Evolutionary conservation across 2,888 invertebrate genomes (phyloP).

Genomic region (Diachrysia chrysitis): DNA sequence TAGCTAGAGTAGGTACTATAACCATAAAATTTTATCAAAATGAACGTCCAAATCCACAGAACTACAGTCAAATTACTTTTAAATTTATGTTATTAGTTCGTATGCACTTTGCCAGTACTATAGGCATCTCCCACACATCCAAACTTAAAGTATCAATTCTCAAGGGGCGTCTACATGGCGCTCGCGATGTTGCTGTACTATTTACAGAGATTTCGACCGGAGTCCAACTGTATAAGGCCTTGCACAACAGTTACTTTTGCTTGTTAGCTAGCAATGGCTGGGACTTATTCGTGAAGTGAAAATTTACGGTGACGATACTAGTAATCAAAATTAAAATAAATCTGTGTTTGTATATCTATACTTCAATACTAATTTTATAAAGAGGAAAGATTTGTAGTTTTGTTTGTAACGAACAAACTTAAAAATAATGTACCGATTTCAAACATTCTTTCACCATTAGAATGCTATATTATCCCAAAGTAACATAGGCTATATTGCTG

Average conservation of each 20-base stretch:
- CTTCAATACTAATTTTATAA: no score
- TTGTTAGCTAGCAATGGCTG: background rate
- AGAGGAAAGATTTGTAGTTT: no score
- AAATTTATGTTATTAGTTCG: background rate
- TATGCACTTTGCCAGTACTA: conserved; percentile 4
- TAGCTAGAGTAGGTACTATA: background rate
- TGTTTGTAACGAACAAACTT: no score
- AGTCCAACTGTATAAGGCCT: conserved; percentile 15
- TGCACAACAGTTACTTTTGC: conserved; percentile 1
- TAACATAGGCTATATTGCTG: no score
- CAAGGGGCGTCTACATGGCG: conserved; percentile 29
- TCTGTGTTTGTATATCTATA: no score
- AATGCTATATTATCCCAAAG: no score
- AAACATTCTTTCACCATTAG: no score
- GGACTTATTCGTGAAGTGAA: no score
- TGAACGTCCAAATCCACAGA: background rate
- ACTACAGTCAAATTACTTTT: background rate
- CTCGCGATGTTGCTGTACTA: conserved; percentile 24
- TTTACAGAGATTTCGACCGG: conserved; percentile 23
- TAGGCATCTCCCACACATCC: conserved; percentile 14
- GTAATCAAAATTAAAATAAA: no score
- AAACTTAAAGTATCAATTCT: conserved; percentile 23
- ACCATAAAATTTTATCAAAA: background rate
- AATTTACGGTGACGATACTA: no score
- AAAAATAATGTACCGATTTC: no score